These are phyloP conservation scores for Microctonus brassicae DNA, from an alignment of 2,888 invertebrate genomes.

Conservation along the genomic window DNA sequence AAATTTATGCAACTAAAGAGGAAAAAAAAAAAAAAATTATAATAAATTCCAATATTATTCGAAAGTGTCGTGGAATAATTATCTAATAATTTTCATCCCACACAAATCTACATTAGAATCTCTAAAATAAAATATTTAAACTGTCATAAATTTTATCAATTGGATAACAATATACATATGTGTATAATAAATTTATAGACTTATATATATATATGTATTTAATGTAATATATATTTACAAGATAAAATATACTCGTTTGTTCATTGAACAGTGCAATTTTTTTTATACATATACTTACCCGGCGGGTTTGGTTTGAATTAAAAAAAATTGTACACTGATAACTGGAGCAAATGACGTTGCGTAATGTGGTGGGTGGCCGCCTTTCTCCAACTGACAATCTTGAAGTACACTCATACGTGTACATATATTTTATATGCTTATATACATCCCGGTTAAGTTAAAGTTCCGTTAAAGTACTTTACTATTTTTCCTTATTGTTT, in stretches of 20 bases:
- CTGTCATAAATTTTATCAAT: background rate
- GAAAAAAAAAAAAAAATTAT: background rate
- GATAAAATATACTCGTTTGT: background rate
- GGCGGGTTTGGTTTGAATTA: constrained; percentile 9
- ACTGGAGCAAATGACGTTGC: constrained; percentile 61
- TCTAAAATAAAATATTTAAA: background rate
- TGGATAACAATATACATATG: background rate
- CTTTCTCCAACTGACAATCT: constrained; percentile 55
- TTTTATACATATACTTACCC: constrained; percentile 5
- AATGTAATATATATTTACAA: background rate
- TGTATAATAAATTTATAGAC: background rate
- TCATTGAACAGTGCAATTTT: constrained; percentile 5
- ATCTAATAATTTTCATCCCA: background rate
- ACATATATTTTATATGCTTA: background rate
- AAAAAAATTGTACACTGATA: constrained; percentile 43
- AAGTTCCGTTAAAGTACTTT: constrained; percentile 14
- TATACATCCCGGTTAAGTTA: background rate
- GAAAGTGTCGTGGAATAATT: background rate
- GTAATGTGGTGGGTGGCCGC: constrained; percentile 65
- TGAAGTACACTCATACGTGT: constrained; percentile 3
- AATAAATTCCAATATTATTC: background rate
- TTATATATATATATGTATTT: background rate
- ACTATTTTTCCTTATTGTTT: too few relatives aligned
- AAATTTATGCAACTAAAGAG: background rate
- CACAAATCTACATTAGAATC: background rate